Conservation (phyloP, 2,113 vertebrate genomes). For the Channa argus region DNA sequence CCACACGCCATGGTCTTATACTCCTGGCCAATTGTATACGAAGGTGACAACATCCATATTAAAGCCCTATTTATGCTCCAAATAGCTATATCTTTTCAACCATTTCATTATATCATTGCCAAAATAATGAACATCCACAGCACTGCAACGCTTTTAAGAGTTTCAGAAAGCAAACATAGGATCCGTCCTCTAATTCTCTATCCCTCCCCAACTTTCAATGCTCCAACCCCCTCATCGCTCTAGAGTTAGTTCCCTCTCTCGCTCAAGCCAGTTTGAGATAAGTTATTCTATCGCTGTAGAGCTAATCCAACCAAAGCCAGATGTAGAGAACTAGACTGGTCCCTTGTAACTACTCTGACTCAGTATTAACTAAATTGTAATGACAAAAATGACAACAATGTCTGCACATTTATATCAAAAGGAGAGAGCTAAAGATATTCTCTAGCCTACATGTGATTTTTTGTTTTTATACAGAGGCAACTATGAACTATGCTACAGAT, state of each 20-base stretch:
- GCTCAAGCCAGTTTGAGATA: background rate
- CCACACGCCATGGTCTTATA: conserved; percentile 57
- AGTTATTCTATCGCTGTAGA: conserved; percentile 6
- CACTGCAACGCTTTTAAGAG: background rate
- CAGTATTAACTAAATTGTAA: background rate
- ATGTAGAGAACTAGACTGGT: background rate
- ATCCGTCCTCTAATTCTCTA: background rate
- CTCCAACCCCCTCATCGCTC: conserved; percentile 3
- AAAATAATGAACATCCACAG: background rate
- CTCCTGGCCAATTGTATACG: background rate
- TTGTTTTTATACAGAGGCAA: no score
- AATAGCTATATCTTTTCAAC: no score
- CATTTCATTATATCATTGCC: background rate
- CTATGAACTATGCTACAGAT: no score
- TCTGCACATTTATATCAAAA: background rate
- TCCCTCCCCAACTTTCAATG: conserved; percentile 4
- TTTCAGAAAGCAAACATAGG: background rate
- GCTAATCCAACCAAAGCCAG: conserved; percentile 3
- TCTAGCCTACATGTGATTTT: background rate
- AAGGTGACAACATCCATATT: background rate
- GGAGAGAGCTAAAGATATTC: no score
- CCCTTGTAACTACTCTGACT: conserved; percentile 26
- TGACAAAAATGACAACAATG: background rate
- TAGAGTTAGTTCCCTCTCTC: conserved; percentile 26
- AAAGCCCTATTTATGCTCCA: no score